These are phyloP conservation scores for Philonicus albiceps DNA, from an alignment of 2,888 invertebrate species.

Conservation along the genomic window DNA sequence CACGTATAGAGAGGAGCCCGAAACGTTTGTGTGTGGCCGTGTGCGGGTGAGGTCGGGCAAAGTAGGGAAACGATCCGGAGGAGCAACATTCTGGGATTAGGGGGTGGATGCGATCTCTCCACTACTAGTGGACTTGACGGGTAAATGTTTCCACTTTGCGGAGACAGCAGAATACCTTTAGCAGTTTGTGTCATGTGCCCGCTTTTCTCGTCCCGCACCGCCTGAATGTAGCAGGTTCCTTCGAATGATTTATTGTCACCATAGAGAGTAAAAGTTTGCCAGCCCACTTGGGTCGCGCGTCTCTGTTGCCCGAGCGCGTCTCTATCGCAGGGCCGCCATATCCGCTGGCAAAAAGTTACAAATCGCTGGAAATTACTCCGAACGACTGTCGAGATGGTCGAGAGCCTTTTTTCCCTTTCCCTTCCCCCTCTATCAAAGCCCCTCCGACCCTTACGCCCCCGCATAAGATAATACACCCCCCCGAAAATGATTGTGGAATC, in stretches of 20 bases:
- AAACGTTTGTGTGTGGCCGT: background rate
- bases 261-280: constrained; percentile 48
- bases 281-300: background rate
- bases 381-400: constrained; percentile 46
- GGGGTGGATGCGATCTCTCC: constrained; percentile 40
- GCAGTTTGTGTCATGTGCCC: constrained; percentile 45
- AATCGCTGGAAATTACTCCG: constrained; percentile 47
- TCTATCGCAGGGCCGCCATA: background rate
- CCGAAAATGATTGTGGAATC: constrained; percentile 18
- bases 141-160: constrained; percentile 48
- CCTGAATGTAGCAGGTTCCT: constrained; percentile 40
- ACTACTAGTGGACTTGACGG: constrained; percentile 43
- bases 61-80: background rate
- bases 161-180: constrained; percentile 48
- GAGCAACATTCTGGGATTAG: constrained; percentile 33
- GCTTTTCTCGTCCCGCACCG: background rate
- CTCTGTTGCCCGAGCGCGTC: background rate
- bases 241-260: constrained; percentile 48
- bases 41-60: background rate
- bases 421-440: background rate
- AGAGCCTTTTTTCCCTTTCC: constrained; percentile 29
- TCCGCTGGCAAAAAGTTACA: constrained; percentile 44
- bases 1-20: constrained; percentile 7
- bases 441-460: background rate
- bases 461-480: constrained; percentile 35